Conservation (phyloP, 2,888 invertebrate genomes). For the Alloscopus bannaensis region DNA sequence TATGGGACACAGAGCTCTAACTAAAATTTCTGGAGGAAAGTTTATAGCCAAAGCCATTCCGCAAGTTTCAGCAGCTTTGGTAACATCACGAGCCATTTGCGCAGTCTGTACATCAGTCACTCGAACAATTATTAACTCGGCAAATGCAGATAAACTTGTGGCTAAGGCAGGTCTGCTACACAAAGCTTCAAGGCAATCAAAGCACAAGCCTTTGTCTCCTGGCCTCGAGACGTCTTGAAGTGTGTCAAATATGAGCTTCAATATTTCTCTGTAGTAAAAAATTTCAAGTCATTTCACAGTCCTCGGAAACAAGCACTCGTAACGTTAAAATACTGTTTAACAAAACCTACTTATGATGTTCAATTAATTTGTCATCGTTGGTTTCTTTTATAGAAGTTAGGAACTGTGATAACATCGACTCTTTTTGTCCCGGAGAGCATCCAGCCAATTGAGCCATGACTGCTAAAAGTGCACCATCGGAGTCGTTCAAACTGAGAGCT, state of each 20-base stretch:
- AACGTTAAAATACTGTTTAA: background rate
- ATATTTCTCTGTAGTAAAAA: constrained; percentile 68
- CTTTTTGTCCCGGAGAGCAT: constrained; percentile 56
- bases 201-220: constrained; percentile 70
- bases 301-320: background rate
- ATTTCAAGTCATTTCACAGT: background rate
- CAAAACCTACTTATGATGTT: constrained; percentile 72
- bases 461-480: constrained; percentile 57
- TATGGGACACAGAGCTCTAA: constrained; percentile 87
- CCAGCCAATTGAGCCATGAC: constrained; percentile 69
- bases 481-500: constrained; percentile 60
- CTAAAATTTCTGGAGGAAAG: constrained; percentile 87
- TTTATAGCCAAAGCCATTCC: constrained; percentile 85
- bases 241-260: constrained; percentile 72
- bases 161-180: constrained; percentile 69
- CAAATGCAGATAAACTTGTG: constrained; percentile 70
- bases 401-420: constrained; percentile 61
- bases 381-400: constrained; percentile 68
- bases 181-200: constrained; percentile 71
- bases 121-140: constrained; percentile 72
- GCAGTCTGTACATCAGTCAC: constrained; percentile 73
- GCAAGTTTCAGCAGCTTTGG: constrained; percentile 87
- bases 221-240: constrained; percentile 66
- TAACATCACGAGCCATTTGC: constrained; percentile 71
- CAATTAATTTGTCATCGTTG: constrained; percentile 68